Base-by-base conservation (phyloP, 2,888 invertebrate genomes). In the Heliconius ethilla region DNA sequence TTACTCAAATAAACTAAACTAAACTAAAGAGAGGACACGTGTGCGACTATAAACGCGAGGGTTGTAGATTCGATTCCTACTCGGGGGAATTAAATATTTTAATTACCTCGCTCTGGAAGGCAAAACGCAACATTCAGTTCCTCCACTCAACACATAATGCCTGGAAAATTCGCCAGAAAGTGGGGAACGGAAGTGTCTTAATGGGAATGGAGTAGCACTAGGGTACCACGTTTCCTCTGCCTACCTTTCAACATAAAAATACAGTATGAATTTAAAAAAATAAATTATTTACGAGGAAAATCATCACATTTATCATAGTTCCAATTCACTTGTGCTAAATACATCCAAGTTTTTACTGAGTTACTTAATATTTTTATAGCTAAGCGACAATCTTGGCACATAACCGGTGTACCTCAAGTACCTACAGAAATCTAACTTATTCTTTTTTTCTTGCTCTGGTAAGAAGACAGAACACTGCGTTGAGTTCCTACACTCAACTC, bases 321-420 rank as follows among this genome's bases (percentile, higher is more conserved):
- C 18, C 69, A 40, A 69, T 69, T 45, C 40, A 18, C 69, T 69
- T 69, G 40, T 13, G 6, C 13, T 40, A 67, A 7, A 25, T 40
- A 69, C 15, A 69, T 40, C 27, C 27, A 63, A 62, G 63, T 69
- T 69, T 69, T 69, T 74, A 5, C 25, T 18, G 11, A 15, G 25
- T 59, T 73, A 63, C 33, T 62, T 62, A 59, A 59, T 51, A 45
- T 65, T 75, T 75, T 77, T 79, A 79, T 78, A 77, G 73, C 79
- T 79, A 73, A 59, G 62, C n/a, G 51, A 69, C 69, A 40, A 40
- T 69, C 69, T 69, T 22, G 70, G 29, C 66, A 59, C 55, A 75
- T 75, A 66, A 66, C 33, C 66, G 22, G 33, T 22, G 55, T 55
- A 55, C 55, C 55, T 55, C 45, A 45, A 15, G 45, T 45, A 45